Evolutionary conservation across 2,797 vertebrate species (phyloP).

Genomic region (Echeneis naucrates): DNA sequence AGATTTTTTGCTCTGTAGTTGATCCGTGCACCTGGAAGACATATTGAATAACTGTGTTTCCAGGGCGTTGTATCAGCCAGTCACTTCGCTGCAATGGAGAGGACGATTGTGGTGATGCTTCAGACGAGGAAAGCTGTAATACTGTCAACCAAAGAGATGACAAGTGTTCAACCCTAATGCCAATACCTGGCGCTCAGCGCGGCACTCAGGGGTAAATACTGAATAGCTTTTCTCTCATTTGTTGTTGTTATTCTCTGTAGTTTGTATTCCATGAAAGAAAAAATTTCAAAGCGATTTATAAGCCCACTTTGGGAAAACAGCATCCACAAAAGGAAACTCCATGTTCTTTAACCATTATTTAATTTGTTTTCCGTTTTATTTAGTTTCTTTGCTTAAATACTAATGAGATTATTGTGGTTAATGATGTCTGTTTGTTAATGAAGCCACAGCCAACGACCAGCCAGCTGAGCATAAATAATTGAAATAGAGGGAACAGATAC

Average conservation of each 20-base stretch:
- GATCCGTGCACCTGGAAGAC: background rate
- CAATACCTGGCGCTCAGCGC: slow-evolving; percentile 87
- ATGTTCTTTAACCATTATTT: background rate
- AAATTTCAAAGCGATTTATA: background rate
- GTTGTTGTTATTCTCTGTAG: background rate
- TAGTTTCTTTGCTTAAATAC: background rate
- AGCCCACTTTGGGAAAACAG: background rate
- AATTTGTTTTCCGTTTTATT: background rate
- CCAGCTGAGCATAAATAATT: background rate
- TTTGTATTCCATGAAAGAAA: background rate
- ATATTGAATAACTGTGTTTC: slow-evolving; percentile 14
- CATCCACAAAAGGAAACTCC: background rate
- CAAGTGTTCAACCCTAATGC: slow-evolving; percentile 83
- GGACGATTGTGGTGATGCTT: slow-evolving; percentile 86
- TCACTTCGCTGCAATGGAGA: slow-evolving; percentile 91
- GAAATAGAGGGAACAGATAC: background rate
- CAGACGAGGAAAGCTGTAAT: slow-evolving; percentile 88
- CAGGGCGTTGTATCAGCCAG: slow-evolving; percentile 91
- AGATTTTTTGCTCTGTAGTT: background rate
- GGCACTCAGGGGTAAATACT: slow-evolving; percentile 86
- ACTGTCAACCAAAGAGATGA: slow-evolving; percentile 55
- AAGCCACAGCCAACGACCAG: background rate
- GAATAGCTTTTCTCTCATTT: background rate
- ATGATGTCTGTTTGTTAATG: background rate
- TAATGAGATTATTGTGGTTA: no score